These are phyloP conservation scores for Caenorhabditis sp. DNA, from an alignment of 2,888 invertebrate genomes.

Conservation along the genomic window DNA sequence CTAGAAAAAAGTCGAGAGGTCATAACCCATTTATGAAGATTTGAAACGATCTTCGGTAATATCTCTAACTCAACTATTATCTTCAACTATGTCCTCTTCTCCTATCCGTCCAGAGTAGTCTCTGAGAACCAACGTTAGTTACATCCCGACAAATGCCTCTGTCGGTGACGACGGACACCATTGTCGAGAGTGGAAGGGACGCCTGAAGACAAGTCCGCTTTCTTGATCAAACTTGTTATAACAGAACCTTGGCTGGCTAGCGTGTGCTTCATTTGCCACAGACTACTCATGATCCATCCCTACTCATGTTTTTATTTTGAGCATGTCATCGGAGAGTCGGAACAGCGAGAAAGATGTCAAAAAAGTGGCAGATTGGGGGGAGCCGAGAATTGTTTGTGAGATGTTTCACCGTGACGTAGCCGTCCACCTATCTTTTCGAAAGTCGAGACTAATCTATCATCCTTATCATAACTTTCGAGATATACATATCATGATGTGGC, in stretches of 20 bases:
- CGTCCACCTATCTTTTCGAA: slow-evolving; percentile 10
- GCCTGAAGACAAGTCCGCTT: neutral
- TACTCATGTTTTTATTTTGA: slow-evolving; percentile 55
- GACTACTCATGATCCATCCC: slow-evolving; percentile 7
- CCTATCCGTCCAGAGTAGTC: slow-evolving; percentile 11
- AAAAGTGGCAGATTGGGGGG: slow-evolving; percentile 51
- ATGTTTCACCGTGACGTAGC: slow-evolving; percentile 50
- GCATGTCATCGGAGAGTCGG: slow-evolving; percentile 35
- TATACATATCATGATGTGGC: too few relatives aligned
- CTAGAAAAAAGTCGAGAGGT: neutral
- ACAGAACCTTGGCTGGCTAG: slow-evolving; percentile 19
- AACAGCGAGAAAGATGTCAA: slow-evolving; percentile 52
- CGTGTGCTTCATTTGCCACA: neutral
- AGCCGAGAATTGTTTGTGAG: slow-evolving; percentile 38
- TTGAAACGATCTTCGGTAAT: slow-evolving; percentile 26
- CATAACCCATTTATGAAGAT: slow-evolving; percentile 7
- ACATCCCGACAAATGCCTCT: slow-evolving; percentile 62
- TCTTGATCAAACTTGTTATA: slow-evolving; percentile 62
- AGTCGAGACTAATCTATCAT: slow-evolving; percentile 18
- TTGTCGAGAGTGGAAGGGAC: slow-evolving; percentile 6
- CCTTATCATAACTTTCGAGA: slow-evolving; percentile 1
- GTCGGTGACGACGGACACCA: slow-evolving; percentile 44
- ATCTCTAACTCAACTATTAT: slow-evolving; percentile 25
- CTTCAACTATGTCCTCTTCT: slow-evolving; percentile 30
- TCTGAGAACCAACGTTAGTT: slow-evolving; percentile 56